Evolutionary conservation across 2,797 vertebrate species (phyloP).

Genomic region (Enteromius unitaeniatus): DNA sequence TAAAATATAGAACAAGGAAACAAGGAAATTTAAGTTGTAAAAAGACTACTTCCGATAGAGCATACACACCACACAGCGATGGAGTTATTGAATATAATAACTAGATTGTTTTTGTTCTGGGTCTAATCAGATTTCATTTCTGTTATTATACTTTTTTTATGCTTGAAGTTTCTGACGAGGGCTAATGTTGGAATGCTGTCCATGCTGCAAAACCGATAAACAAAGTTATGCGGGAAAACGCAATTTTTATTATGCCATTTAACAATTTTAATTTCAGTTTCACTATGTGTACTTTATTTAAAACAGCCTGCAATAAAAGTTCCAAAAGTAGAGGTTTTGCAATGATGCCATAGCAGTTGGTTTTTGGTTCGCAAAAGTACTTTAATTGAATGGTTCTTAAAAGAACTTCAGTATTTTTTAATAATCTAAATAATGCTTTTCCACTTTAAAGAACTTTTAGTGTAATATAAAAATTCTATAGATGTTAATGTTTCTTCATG

Average conservation of each 20-base stretch:
- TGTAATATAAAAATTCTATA: background rate
- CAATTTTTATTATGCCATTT: background rate
- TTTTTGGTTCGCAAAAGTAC: background rate
- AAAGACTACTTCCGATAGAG: background rate
- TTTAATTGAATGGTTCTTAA: background rate
- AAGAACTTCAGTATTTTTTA: background rate
- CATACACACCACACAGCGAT: background rate
- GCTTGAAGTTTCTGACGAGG: background rate
- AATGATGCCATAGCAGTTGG: background rate
- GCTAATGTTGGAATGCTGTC: background rate
- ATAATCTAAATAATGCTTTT: background rate
- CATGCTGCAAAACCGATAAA: background rate
- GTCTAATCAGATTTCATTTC: background rate
- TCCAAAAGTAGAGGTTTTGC: background rate
- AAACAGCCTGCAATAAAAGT: background rate
- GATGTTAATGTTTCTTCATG: background rate
- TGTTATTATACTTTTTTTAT: background rate
- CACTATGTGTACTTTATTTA: background rate
- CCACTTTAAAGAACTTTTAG: background rate
- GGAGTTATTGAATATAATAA: background rate
- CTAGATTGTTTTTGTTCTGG: background rate
- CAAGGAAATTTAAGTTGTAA: background rate
- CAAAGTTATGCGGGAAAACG: background rate
- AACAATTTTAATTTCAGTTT: background rate
- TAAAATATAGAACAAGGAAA: background rate